phyloP scores from a whole-genome alignment of 2,797 vertebrate genomes.

The Enoplosus armatus region DNA sequence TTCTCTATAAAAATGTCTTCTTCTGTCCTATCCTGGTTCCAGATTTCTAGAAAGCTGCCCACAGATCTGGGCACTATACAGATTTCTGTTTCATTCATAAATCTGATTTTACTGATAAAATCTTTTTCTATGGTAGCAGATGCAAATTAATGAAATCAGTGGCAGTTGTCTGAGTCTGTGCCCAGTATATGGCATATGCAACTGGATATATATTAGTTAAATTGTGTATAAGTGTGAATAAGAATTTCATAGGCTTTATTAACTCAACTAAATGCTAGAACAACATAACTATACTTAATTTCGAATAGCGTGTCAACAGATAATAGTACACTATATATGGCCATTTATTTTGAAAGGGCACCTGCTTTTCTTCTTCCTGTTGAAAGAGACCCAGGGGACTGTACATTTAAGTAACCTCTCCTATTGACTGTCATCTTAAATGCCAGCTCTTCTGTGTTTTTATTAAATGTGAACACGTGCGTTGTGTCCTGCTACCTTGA shows the following conservation, averaged over 20 bases:
- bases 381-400: constrained; percentile 1
- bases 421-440: neutral
- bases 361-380: neutral
- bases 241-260: neutral
- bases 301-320: neutral
- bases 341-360: neutral
- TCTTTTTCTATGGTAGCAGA: neutral
- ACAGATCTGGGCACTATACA: neutral
- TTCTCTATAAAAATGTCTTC: neutral
- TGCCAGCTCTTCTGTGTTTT: neutral
- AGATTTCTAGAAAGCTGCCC: neutral
- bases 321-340: too few species aligned
- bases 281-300: neutral
- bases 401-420: neutral
- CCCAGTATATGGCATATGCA: neutral
- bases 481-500: neutral
- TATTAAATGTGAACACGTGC: neutral
- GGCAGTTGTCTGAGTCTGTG: neutral
- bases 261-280: neutral
- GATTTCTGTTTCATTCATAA: neutral
- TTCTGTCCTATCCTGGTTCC: neutral
- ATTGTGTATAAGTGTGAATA: constrained; percentile 1
- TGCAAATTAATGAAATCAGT: neutral
- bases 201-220: neutral
- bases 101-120: neutral